Percentiles rank a stretch among this genome's conserved stretches.
These are phyloP conservation scores for Bradypodion ventrale DNA, from an alignment of 2,797 vertebrate genomes.

Conservation along the genomic window DNA sequence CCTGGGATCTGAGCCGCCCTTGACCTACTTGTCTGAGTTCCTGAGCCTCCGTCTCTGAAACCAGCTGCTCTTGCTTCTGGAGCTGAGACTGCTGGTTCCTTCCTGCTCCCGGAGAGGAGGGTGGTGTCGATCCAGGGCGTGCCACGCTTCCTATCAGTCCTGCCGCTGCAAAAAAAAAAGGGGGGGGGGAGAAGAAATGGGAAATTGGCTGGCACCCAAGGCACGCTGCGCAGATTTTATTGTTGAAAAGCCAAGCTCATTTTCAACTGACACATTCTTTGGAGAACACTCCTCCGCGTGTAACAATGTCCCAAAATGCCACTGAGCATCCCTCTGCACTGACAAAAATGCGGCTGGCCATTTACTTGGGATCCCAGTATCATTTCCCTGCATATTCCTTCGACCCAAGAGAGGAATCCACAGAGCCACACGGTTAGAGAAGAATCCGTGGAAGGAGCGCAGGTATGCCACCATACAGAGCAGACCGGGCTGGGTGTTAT, in stretches of 20 bases:
- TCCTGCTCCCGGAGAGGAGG: constrained; percentile 66
- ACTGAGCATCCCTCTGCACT: not conserved
- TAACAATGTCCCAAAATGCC: too few species aligned
- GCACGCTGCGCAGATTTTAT: not conserved
- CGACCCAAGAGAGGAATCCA: too few species aligned
- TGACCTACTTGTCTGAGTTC: constrained; percentile 89
- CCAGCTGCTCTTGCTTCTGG: constrained; percentile 77
- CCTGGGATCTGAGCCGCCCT: not conserved
- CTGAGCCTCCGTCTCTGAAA: constrained; percentile 86
- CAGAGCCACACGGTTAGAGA: too few species aligned
- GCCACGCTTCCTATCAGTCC: constrained; percentile 73
- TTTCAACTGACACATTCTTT: not conserved
- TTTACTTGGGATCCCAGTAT: too few species aligned
- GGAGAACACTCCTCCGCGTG: not conserved
- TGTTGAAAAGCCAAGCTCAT: too few species aligned
- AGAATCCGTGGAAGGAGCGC: too few species aligned
- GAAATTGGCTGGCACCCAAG: not conserved
- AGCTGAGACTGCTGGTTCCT: constrained; percentile 75
- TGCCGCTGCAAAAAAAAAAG: constrained; percentile 74
- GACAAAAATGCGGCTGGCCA: not conserved
- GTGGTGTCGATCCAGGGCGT: constrained; percentile 65
- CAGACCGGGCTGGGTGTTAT: too few species aligned
- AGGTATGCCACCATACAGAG: not conserved
- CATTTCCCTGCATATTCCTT: not conserved
- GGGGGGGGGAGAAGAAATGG: not conserved